Percentiles rank a stretch among this genome's conserved stretches.
Evolutionary conservation across 2,113 vertebrate genomes (phyloP).

Genomic region (Colius striatus): DNA sequence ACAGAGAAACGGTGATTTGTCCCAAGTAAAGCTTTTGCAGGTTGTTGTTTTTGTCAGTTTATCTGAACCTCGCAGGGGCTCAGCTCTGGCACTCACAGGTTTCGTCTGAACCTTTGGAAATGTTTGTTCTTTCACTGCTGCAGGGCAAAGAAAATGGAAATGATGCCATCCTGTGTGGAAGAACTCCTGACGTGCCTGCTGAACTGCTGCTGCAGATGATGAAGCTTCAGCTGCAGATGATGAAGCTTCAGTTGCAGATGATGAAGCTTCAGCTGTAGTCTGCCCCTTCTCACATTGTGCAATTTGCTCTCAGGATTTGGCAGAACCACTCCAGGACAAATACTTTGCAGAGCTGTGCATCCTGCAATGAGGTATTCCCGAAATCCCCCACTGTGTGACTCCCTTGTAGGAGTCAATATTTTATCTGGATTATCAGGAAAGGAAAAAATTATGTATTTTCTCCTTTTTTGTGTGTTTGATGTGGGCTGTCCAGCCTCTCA

Average conservation of each 20-base stretch:
- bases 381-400: neutral
- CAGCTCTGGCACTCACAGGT: neutral
- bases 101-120: neutral
- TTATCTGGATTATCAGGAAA: neutral
- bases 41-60: constrained; percentile 10
- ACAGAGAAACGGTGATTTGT: neutral
- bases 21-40: neutral
- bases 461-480: neutral
- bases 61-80: neutral
- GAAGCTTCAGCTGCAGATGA: neutral
- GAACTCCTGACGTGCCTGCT: neutral
- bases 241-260: neutral
- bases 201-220: neutral
- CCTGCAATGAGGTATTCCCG: neutral
- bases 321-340: neutral
- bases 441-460: neutral
- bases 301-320: neutral
- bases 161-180: neutral
- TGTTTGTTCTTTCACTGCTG: neutral
- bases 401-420: neutral
- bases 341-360: neutral
- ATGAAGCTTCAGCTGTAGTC: neutral
- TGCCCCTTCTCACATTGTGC: neutral
- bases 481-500: neutral
- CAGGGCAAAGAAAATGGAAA: constrained; percentile 2